Percentiles rank a stretch among this genome's conserved stretches.
These are phyloP conservation scores for Drosophila flavopinicola DNA, from an alignment of 2,888 invertebrate genomes.

Conservation along the genomic window DNA sequence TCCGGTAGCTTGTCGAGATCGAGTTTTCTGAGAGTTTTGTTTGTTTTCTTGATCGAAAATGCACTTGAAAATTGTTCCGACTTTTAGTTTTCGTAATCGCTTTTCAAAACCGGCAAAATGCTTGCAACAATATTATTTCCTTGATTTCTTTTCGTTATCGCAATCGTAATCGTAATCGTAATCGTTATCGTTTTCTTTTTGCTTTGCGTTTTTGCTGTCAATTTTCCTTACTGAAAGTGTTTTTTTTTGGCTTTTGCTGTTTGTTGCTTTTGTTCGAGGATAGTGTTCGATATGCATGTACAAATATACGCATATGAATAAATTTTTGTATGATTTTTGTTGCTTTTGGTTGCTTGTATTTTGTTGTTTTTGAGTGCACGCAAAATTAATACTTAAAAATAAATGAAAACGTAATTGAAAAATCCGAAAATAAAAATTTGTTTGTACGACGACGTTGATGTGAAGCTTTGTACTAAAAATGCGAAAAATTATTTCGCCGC, in stretches of 20 bases:
- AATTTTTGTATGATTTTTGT: constrained; percentile 57
- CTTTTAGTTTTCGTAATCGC: constrained; percentile 15
- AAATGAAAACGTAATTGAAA: constrained; percentile 83
- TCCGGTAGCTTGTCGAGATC: constrained; percentile 51
- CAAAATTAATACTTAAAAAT: constrained; percentile 81
- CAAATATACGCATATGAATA: constrained; percentile 53
- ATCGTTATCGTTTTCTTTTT: no score
- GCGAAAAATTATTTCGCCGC: constrained; percentile 83
- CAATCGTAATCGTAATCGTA: no score
- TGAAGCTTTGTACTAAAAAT: constrained; percentile 83
- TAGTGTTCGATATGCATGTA: constrained; percentile 43
- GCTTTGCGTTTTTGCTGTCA: constrained; percentile 9
- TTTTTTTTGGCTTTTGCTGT: constrained; percentile 33
- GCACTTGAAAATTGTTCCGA: constrained; percentile 49
- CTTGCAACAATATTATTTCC: constrained; percentile 24
- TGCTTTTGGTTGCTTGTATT: constrained; percentile 48
- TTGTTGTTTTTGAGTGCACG: constrained; percentile 75
- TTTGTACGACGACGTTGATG: constrained; percentile 84
- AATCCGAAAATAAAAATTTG: constrained; percentile 82
- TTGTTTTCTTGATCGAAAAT: constrained; percentile 45
- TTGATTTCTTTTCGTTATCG: constrained; percentile 5
- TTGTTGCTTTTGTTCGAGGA: constrained; percentile 56
- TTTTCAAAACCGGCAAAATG: constrained; percentile 46
- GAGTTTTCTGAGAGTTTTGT: constrained; percentile 46
- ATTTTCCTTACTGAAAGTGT: constrained; percentile 37